A percentile compares a stretch with the other conserved stretches of the same genome.
These are phyloP conservation scores for Numenius arquata DNA, from an alignment of 2,113 vertebrate species.

Conservation along the genomic window DNA sequence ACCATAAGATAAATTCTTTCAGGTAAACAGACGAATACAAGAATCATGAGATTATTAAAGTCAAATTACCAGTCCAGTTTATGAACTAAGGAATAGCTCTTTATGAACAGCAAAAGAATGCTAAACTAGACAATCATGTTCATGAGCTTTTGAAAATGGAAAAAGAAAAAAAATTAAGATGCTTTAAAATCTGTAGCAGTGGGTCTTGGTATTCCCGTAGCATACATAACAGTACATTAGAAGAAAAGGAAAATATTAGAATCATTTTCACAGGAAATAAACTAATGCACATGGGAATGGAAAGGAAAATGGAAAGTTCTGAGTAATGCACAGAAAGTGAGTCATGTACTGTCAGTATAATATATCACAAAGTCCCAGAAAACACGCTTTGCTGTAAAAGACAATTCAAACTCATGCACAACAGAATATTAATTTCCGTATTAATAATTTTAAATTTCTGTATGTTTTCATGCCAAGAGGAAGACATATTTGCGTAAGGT, in stretches of 20 bases:
- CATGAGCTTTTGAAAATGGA: background rate
- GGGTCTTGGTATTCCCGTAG: background rate
- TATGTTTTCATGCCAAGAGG: background rate
- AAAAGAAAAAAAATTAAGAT: background rate
- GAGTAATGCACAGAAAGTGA: background rate
- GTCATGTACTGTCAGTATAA: background rate
- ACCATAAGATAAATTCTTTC: background rate
- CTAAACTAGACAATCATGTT: background rate
- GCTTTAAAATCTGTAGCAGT: background rate
- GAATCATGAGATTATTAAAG: background rate
- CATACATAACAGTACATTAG: background rate
- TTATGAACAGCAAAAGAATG: background rate
- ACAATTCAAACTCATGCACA: background rate
- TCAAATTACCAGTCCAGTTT: background rate
- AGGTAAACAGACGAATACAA: background rate
- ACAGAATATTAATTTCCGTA: background rate
- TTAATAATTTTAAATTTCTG: background rate
- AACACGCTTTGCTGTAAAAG: background rate
- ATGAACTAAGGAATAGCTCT: background rate
- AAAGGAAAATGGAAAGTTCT: background rate
- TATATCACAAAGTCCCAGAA: background rate
- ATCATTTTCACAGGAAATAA: background rate
- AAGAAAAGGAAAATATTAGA: background rate
- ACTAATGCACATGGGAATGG: background rate
- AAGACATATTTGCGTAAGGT: background rate